These are phyloP conservation scores for Peromyscus eremicus DNA, from an alignment of 2,797 vertebrate species.

Conservation along the genomic window DNA sequence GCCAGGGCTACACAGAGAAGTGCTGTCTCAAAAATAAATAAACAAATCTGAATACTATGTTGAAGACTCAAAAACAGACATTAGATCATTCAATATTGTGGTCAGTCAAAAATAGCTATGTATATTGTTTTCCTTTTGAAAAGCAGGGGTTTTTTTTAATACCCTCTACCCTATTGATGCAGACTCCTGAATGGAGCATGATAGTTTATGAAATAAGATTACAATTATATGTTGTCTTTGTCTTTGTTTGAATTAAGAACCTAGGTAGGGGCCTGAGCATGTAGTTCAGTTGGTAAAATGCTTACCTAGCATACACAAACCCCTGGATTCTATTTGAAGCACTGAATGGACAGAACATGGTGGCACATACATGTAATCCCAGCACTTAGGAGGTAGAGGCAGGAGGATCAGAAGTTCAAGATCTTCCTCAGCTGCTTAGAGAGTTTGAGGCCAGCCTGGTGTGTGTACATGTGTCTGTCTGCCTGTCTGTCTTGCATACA, in stretches of 20 bases:
- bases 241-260: conserved; percentile 58
- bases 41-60: conserved; percentile 36
- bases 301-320: background rate
- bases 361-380: background rate
- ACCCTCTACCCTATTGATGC: background rate
- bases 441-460: background rate
- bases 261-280: background rate
- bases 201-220: conserved; percentile 69
- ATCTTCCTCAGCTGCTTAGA: background rate
- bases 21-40: background rate
- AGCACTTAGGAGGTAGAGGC: background rate
- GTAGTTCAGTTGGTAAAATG: background rate
- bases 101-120: conserved; percentile 53
- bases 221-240: conserved; percentile 58
- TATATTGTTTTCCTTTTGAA: conserved; percentile 62
- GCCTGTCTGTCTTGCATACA: background rate
- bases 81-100: conserved; percentile 40
- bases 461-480: background rate
- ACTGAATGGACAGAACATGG: background rate
- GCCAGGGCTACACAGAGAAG: background rate
- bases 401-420: background rate
- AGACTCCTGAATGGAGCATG: conserved; percentile 44
- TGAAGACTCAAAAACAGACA: background rate
- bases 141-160: conserved; percentile 49
- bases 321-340: background rate